phyloP scores from a whole-genome alignment of 2,888 invertebrate species.

The Orgyia antiqua region DNA sequence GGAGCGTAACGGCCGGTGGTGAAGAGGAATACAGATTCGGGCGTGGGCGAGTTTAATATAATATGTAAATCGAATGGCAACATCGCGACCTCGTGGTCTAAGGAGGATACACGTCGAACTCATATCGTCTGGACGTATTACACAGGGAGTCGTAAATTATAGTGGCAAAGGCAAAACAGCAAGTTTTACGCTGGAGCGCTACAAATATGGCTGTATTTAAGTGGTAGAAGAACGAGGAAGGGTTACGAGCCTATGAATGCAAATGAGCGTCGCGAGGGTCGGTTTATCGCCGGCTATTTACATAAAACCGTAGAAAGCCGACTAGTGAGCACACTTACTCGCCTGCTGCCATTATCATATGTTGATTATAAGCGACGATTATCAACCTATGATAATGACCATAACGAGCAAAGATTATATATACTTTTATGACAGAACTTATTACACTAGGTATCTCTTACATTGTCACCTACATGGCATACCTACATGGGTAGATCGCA shows the following conservation, averaged over 20 bases:
- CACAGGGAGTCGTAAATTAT: constrained; percentile 73
- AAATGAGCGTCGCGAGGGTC: constrained; percentile 68
- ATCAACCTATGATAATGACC: too few species aligned
- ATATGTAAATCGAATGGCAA: constrained; percentile 75
- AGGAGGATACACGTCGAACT: constrained; percentile 58
- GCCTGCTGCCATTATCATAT: constrained; percentile 49
- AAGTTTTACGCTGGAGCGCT: constrained; percentile 57
- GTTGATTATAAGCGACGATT: constrained; percentile 47
- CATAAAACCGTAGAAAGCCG: constrained; percentile 64
- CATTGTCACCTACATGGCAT: too few species aligned
- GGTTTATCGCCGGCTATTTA: constrained; percentile 70
- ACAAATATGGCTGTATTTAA: constrained; percentile 51
- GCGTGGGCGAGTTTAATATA: constrained; percentile 72
- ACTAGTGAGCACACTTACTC: constrained; percentile 52
- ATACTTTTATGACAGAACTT: too few species aligned
- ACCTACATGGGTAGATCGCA: too few species aligned
- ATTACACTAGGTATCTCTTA: too few species aligned
- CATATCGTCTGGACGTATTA: constrained; percentile 72
- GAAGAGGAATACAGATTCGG: constrained; percentile 54
- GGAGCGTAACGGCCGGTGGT: constrained; percentile 74
- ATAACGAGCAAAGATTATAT: too few species aligned
- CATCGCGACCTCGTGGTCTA: constrained; percentile 62
- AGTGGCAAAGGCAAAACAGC: constrained; percentile 65
- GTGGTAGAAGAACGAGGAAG: constrained; percentile 62
- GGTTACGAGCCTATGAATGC: constrained; percentile 78